phyloP scores from a whole-genome alignment of 2,888 invertebrate genomes.

The Odontocolon sp. region DNA sequence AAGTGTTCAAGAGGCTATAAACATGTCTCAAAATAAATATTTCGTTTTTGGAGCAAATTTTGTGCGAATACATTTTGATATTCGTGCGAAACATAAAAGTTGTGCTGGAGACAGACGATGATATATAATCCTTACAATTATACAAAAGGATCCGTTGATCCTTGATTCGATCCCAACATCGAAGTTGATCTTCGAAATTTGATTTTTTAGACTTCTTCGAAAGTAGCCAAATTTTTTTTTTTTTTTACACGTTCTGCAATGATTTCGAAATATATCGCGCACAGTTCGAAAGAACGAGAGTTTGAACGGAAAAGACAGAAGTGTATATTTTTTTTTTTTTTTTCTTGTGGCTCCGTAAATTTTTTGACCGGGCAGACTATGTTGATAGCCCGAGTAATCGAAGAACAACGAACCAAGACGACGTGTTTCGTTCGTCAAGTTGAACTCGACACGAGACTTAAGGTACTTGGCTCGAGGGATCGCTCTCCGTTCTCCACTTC shows the following conservation, averaged over 20 bases:
- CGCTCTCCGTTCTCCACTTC: conserved; percentile 69
- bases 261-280: background rate
- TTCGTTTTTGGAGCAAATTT: too few relatives aligned
- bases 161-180: background rate
- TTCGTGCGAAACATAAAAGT: background rate
- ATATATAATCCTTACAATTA: conserved; percentile 19
- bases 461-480: background rate
- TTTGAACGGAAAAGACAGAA: background rate
- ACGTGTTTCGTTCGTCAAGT: background rate
- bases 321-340: too few relatives aligned
- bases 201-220: too few relatives aligned
- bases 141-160: background rate
- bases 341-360: too few relatives aligned
- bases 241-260: too few relatives aligned
- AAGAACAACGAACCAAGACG: background rate
- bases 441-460: background rate
- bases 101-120: background rate
- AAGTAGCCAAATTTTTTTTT: too few relatives aligned
- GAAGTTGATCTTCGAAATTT: background rate
- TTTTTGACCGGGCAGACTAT: too few relatives aligned
- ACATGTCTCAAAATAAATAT: too few relatives aligned
- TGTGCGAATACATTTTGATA: too few relatives aligned
- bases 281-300: background rate
- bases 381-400: too few relatives aligned
- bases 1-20: too few relatives aligned